phyloP scores from a whole-genome alignment of 2,797 vertebrate species.

The Cynodonichthys magdalenae region DNA sequence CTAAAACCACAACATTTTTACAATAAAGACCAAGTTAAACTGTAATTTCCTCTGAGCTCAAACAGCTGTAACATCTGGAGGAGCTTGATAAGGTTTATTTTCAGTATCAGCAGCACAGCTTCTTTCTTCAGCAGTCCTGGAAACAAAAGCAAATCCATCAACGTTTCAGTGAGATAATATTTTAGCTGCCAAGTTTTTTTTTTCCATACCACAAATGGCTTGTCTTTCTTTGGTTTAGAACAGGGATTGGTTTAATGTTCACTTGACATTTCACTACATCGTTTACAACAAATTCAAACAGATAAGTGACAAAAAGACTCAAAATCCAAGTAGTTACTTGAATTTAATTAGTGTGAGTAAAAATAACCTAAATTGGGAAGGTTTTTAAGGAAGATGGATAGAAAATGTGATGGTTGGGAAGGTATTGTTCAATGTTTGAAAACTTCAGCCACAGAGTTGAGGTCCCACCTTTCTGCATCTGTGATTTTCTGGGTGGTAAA shows the following conservation, averaged over 20 bases:
- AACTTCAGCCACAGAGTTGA: too few species aligned
- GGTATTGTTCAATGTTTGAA: too few species aligned
- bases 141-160: slow-evolving; percentile 17
- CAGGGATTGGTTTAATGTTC: neutral
- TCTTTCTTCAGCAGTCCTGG: slow-evolving; percentile 1
- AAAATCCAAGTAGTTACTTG: too few species aligned
- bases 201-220: slow-evolving; percentile 3
- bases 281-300: neutral
- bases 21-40: slow-evolving; percentile 15
- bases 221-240: neutral
- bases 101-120: slow-evolving; percentile 24
- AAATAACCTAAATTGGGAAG: too few species aligned
- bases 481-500: too few species aligned
- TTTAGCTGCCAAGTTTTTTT: slow-evolving; percentile 4
- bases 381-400: too few species aligned
- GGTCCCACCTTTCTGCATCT: too few species aligned
- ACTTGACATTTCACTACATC: neutral
- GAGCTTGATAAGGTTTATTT: slow-evolving; percentile 35
- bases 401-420: too few species aligned
- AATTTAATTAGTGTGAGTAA: too few species aligned
- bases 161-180: neutral
- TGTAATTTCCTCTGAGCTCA: slow-evolving; percentile 23
- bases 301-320: neutral
- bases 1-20: slow-evolving; percentile 18
- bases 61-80: slow-evolving; percentile 29